Evolutionary conservation across 2,888 invertebrate genomes (phyloP).

Genomic region (Cenopis cana): DNA sequence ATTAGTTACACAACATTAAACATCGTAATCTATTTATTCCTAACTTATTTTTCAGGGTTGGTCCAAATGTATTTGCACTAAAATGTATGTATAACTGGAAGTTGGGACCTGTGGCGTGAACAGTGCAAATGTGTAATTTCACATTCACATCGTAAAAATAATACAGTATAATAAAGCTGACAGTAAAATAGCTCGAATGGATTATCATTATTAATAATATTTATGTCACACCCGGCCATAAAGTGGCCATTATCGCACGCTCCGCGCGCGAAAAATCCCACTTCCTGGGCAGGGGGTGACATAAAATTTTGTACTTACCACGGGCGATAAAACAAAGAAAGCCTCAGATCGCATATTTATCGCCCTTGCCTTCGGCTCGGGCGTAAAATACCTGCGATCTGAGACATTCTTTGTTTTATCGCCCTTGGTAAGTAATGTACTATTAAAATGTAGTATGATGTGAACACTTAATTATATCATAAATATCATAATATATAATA

Average conservation of each 20-base stretch:
- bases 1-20: conserved; percentile 40
- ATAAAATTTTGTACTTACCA: too few relatives aligned
- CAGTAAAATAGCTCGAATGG: conserved; percentile 10
- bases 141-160: conserved; percentile 16
- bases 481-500: conserved; percentile 32
- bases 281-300: too few relatives aligned
- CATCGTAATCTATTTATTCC: conserved; percentile 34
- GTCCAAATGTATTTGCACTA: conserved; percentile 49
- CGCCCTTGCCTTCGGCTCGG: too few relatives aligned
- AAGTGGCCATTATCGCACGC: too few relatives aligned
- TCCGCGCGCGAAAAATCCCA: too few relatives aligned
- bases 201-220: conserved; percentile 19
- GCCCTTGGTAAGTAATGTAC: too few relatives aligned
- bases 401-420: too few relatives aligned
- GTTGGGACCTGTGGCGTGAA: conserved; percentile 22
- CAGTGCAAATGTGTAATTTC: conserved; percentile 4
- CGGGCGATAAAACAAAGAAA: too few relatives aligned
- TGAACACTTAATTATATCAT: conserved; percentile 36
- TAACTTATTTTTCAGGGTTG: conserved; percentile 49
- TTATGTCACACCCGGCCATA: too few relatives aligned
- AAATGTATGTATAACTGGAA: conserved; percentile 37
- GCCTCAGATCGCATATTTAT: too few relatives aligned
- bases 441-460: conserved; percentile 25
- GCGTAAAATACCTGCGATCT: too few relatives aligned
- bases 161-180: conserved; percentile 35